These are phyloP conservation scores for Charina bottae DNA, from an alignment of 2,113 vertebrate genomes.

Conservation along the genomic window DNA sequence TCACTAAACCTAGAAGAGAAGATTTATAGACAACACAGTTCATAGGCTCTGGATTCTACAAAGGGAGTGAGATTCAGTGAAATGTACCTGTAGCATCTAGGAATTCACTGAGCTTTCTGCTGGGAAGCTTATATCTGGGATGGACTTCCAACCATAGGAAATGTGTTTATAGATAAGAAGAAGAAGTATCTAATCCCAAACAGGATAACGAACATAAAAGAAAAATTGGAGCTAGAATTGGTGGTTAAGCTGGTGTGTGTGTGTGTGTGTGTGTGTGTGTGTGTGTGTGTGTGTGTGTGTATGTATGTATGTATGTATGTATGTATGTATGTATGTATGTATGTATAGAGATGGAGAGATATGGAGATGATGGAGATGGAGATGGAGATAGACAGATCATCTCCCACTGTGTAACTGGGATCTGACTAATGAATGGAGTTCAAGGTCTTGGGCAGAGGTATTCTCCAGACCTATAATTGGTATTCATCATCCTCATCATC, in stretches of 20 bases:
- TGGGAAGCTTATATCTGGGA: not conserved
- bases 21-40: not conserved
- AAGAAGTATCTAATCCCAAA: not conserved
- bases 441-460: not conserved
- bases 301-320: not conserved
- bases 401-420: not conserved
- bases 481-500: not conserved
- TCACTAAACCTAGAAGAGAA: conserved; percentile 69
- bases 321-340: not conserved
- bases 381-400: not conserved
- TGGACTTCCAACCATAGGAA: not conserved
- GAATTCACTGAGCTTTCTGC: not conserved
- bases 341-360: too few relatives aligned
- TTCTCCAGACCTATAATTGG: not conserved
- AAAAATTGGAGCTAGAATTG: not conserved
- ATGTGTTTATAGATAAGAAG: not conserved
- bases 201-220: not conserved
- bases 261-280: not conserved
- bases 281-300: too few relatives aligned
- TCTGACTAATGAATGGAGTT: not conserved
- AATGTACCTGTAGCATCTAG: not conserved
- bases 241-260: not conserved
- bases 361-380: not conserved
- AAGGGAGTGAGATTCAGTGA: not conserved
- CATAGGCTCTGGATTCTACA: not conserved